Evolutionary conservation across 2,888 invertebrate genomes (phyloP), one percentile per base, ranked within the genome.

Genomic region (Epinotia bilunana): DNA sequence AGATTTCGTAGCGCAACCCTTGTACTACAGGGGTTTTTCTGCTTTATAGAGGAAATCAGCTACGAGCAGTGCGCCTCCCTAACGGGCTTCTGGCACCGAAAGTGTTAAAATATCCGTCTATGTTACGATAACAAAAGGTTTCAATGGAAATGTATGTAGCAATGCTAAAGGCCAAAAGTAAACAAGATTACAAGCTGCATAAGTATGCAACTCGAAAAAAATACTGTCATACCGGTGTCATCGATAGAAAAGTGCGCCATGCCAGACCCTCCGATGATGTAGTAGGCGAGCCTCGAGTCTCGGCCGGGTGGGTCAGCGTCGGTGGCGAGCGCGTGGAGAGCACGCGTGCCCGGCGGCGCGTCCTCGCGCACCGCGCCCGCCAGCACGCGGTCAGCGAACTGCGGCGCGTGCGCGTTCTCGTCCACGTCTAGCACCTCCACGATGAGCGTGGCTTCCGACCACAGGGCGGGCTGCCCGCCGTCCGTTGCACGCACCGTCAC

Each of bases 401-500:
- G 94, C 1, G 99, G 98, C 72, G 98, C 95, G 90, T 96, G 96
- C 73, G 96, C 94, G 91, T 99, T 99, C 92, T 99, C 99, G 92
- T 99, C 98, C 20, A 99, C 99, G 92, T 99, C 99, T 80, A 97
- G 97, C 77, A 98, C 95, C 91, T 98, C 98, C 72, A 99, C 95
- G 70, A 97, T 95, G 53, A 99, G 95, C 76, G 96, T 95, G 76
- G 98, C 96, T 84, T 97, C 97, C 1, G 98, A 95, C 77, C 96
- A 96, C 78, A 98, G 92, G 5, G 97, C 95, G 0, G 98, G 98
- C 73, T 95, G 96, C 0, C 99, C 99, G 49, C 96, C 95, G 92
- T 99, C 99, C 64, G 96, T 95, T 1, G 98, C 99, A 75, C 96
- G 95, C 73, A 98, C 97, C 72, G 97, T 96, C 79, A 99, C 94